Percentiles rank a stretch among this genome's conserved stretches.
phyloP scores from a whole-genome alignment of 2,888 invertebrate species.

The Xestoiulus laeticollis region DNA sequence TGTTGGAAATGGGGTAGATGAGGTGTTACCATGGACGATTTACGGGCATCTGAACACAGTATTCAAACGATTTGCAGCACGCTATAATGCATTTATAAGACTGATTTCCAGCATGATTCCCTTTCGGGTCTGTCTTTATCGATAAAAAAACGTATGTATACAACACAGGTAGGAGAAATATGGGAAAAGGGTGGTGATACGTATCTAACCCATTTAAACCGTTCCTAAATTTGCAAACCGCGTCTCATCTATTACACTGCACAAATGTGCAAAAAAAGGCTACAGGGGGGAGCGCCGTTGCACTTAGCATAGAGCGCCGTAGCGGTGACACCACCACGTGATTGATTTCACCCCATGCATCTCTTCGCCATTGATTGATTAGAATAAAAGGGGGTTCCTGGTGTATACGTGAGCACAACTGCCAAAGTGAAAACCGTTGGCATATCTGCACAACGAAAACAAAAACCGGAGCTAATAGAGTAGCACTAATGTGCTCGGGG shows the following conservation, averaged over 20 bases:
- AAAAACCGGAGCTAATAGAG: conserved; percentile 25
- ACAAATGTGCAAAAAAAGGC: background rate
- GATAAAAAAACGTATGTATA: background rate
- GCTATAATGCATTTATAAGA: background rate
- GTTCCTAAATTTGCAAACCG: background rate
- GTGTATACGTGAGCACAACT: background rate
- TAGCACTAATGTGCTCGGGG: conserved; percentile 22
- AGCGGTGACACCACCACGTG: background rate
- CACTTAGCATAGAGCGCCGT: background rate
- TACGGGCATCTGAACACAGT: background rate
- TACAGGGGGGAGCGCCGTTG: background rate
- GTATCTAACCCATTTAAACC: background rate
- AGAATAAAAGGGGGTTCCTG: background rate
- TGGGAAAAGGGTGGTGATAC: background rate
- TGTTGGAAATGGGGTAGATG: background rate
- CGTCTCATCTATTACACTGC: background rate
- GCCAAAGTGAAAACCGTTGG: background rate
- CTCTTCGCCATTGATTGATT: conserved; percentile 31
- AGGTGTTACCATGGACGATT: background rate
- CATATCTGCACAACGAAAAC: background rate
- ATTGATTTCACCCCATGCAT: background rate
- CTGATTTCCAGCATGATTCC: background rate
- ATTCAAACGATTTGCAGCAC: background rate
- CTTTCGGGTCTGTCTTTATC: background rate
- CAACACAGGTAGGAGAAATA: background rate